These are phyloP conservation scores for Netelia melanura DNA, from an alignment of 2,888 invertebrate genomes.

Conservation along the genomic window DNA sequence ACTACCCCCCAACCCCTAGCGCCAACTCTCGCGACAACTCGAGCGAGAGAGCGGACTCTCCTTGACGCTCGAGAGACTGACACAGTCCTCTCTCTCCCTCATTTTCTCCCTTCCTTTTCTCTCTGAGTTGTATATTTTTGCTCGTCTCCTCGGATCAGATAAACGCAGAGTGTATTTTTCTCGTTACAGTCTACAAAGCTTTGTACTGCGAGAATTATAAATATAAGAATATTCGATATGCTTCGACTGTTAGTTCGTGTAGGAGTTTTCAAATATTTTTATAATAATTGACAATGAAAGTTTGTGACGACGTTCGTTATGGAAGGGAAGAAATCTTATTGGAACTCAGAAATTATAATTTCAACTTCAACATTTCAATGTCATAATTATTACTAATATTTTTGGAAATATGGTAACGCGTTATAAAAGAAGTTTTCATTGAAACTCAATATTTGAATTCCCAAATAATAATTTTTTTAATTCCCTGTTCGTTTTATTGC, in stretches of 20 bases:
- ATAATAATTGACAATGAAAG: neutral
- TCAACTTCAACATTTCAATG: no score
- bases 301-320: neutral
- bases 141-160: conserved; percentile 52
- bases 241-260: conserved; percentile 7
- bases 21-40: conserved; percentile 48
- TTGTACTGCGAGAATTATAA: conserved; percentile 23
- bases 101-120: conserved; percentile 53
- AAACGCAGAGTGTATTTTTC: conserved; percentile 55
- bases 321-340: no score
- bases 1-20: conserved; percentile 76
- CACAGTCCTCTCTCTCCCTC: conserved; percentile 30
- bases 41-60: conserved; percentile 61
- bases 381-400: no score
- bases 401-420: no score
- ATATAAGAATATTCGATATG: conserved; percentile 26
- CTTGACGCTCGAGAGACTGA: conserved; percentile 66
- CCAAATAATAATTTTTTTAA: no score
- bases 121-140: conserved; percentile 53
- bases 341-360: no score
- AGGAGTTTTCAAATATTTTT: conserved; percentile 19
- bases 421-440: no score
- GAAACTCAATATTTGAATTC: no score
- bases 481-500: no score
- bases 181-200: conserved; percentile 35